Evolutionary conservation across 2,113 vertebrate species (phyloP).

Genomic region (Myodes glareolus): DNA sequence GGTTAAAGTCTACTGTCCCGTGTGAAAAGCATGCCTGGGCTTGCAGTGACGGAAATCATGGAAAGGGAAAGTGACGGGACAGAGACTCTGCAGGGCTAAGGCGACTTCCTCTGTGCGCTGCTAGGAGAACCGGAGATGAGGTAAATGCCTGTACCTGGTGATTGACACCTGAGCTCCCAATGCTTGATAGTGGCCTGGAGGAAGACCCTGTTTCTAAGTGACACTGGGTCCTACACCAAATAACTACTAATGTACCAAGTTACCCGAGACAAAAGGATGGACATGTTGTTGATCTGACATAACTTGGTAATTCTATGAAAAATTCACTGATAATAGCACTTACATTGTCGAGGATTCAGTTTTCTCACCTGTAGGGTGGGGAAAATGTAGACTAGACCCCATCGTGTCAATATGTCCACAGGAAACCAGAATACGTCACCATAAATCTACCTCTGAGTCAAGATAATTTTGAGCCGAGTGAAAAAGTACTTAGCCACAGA

Average conservation of each 20-base stretch:
- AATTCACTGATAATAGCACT: background rate
- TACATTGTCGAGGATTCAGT: background rate
- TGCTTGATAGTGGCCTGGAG: background rate
- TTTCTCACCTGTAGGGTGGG: background rate
- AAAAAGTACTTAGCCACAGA: background rate
- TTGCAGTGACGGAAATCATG: slow-evolving; percentile 30
- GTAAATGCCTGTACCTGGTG: background rate
- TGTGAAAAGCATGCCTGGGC: slow-evolving; percentile 53
- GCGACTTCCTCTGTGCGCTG: too few relatives aligned
- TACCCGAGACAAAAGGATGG: background rate
- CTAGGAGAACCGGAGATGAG: background rate
- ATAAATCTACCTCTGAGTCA: background rate
- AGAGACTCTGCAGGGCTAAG: too few relatives aligned
- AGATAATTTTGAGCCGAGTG: background rate
- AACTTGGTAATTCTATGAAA: background rate
- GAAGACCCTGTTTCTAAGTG: background rate
- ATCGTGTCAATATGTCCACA: background rate
- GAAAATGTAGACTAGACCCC: background rate
- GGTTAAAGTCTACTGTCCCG: background rate
- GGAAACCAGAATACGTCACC: background rate
- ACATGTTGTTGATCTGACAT: background rate
- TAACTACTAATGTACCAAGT: background rate
- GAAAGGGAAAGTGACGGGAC: background rate
- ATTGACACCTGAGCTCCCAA: background rate
- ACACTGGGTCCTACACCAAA: background rate